phyloP scores from a whole-genome alignment of 2,113 vertebrate species.

The Uropsilus gracilis region DNA sequence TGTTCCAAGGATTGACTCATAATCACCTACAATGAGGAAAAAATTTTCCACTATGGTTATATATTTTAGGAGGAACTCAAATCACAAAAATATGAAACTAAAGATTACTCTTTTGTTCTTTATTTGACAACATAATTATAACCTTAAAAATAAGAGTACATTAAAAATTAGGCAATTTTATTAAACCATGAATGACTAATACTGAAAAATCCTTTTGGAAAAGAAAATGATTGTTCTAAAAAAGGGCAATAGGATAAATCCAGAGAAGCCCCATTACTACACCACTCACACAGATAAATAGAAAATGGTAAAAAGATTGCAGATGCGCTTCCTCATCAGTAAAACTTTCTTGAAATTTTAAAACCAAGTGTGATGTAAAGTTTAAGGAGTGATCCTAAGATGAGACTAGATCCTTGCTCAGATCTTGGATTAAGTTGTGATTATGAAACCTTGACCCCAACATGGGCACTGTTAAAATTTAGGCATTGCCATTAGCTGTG shows the following conservation, averaged over 20 bases:
- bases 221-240: neutral
- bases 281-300: neutral
- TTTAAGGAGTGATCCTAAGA: neutral
- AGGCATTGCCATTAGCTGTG: no score
- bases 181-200: neutral
- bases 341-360: neutral
- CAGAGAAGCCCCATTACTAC: no score
- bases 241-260: neutral
- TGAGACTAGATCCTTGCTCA: neutral
- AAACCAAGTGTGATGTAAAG: neutral
- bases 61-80: neutral
- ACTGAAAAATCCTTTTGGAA: neutral
- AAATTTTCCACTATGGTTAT: neutral
- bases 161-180: neutral
- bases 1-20: constrained; percentile 92
- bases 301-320: neutral
- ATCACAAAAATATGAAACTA: constrained; percentile 19
- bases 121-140: constrained; percentile 2
- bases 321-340: neutral
- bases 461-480: no score
- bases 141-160: neutral
- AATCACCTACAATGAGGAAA: neutral
- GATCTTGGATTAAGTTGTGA: no score
- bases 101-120: neutral
- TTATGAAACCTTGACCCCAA: no score